Evolutionary conservation across 2,888 invertebrate genomes (phyloP).

Genomic region (Mamestra brassicae): DNA sequence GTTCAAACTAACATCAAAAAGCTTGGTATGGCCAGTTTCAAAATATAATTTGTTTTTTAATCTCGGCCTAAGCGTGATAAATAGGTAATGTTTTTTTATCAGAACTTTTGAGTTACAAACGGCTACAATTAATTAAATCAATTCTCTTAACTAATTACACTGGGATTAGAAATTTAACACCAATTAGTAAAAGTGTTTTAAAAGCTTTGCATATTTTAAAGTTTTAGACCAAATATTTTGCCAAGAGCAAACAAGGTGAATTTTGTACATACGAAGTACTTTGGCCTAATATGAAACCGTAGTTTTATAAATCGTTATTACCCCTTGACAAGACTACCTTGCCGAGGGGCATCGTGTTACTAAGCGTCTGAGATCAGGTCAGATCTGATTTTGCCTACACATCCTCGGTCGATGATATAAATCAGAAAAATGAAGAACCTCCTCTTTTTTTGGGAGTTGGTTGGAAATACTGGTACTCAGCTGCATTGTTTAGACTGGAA

Average conservation of each 20-base stretch:
- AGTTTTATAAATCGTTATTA: neutral
- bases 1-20: neutral
- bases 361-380: too few species aligned
- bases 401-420: too few species aligned
- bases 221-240: neutral
- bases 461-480: too few species aligned
- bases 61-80: neutral
- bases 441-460: too few species aligned
- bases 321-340: too few species aligned
- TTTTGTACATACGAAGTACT: neutral
- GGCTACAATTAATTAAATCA: slow-evolving; percentile 16
- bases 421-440: too few species aligned
- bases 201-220: slow-evolving; percentile 18
- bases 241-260: slow-evolving; percentile 7
- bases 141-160: slow-evolving; percentile 29
- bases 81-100: too few species aligned
- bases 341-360: too few species aligned
- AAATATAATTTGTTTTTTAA: neutral
- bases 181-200: slow-evolving; percentile 21
- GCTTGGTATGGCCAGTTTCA: neutral
- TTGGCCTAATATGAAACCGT: neutral
- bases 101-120: neutral
- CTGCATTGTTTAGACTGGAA: too few species aligned
- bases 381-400: too few species aligned
- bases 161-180: slow-evolving; percentile 16